These are phyloP conservation scores for Bufo gargarizans DNA, from an alignment of 2,113 vertebrate genomes.

Conservation along the genomic window DNA sequence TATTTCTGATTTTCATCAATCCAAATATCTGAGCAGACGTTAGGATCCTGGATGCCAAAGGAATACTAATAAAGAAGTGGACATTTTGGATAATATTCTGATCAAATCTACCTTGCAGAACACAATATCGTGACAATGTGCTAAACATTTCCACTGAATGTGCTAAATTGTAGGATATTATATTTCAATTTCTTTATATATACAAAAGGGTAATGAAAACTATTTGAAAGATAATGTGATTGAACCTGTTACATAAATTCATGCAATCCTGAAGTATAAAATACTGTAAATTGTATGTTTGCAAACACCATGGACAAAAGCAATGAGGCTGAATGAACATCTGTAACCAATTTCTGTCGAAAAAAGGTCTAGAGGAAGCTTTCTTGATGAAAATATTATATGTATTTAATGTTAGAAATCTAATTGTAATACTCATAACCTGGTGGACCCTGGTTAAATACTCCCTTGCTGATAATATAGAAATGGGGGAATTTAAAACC, in stretches of 20 bases:
- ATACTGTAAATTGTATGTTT: background rate
- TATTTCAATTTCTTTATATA: background rate
- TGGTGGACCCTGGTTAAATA: background rate
- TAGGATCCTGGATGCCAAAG: background rate
- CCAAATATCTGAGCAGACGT: background rate
- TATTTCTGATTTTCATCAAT: background rate
- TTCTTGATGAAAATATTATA: background rate
- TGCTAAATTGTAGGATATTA: background rate
- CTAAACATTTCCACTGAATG: background rate
- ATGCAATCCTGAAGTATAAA: background rate
- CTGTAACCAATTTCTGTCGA: background rate
- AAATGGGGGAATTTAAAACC: background rate
- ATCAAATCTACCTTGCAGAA: background rate
- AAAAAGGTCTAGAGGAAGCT: background rate
- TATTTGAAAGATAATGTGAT: background rate
- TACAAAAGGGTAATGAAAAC: background rate
- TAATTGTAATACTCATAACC: background rate
- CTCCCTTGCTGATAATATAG: background rate
- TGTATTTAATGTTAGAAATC: background rate
- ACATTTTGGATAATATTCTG: background rate
- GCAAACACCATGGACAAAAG: background rate
- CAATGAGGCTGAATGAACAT: background rate
- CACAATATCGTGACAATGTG: background rate
- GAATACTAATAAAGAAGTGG: background rate
- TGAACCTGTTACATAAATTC: background rate